Conservation (phyloP, 2,888 invertebrate species). For the Netelia inedita region DNA sequence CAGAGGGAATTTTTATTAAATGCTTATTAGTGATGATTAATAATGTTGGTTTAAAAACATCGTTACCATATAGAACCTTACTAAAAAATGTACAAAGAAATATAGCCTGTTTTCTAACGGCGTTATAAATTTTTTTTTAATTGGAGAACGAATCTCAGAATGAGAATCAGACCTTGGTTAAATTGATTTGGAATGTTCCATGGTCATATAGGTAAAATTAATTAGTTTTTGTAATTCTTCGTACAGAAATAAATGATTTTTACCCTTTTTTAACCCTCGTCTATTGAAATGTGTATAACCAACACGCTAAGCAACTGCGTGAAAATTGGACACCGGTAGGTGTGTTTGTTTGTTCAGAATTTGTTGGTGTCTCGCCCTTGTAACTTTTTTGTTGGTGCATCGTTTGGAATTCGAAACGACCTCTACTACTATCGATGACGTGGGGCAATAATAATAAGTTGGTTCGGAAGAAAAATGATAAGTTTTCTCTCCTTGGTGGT, state of each 20-base stretch:
- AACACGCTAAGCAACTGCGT: not conserved
- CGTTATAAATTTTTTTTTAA: too few species aligned
- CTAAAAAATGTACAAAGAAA: too few species aligned
- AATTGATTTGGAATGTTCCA: too few species aligned
- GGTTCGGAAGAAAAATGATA: slow-evolving; percentile 15
- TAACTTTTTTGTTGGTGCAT: slow-evolving; percentile 30
- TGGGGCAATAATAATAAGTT: slow-evolving; percentile 34
- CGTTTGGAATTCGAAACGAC: slow-evolving; percentile 61
- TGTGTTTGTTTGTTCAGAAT: not conserved
- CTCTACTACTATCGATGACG: slow-evolving; percentile 9
- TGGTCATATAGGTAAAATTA: slow-evolving; percentile 3
- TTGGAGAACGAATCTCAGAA: too few species aligned
- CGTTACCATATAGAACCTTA: too few species aligned
- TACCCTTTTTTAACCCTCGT: not conserved
- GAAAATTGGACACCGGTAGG: slow-evolving; percentile 14
- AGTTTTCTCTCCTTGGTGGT: slow-evolving; percentile 34
- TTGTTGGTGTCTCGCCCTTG: not conserved
- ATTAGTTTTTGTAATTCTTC: slow-evolving; percentile 11
- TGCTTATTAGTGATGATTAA: too few species aligned
- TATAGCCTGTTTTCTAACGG: too few species aligned
- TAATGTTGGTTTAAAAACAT: too few species aligned
- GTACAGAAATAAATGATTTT: not conserved
- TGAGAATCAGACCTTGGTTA: too few species aligned
- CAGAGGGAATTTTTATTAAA: too few species aligned
- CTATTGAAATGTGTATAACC: not conserved